A percentile compares a stretch with the other conserved stretches of the same genome.
phyloP scores from a whole-genome alignment of 2,113 vertebrate species.

The Cercopithecus mona region DNA sequence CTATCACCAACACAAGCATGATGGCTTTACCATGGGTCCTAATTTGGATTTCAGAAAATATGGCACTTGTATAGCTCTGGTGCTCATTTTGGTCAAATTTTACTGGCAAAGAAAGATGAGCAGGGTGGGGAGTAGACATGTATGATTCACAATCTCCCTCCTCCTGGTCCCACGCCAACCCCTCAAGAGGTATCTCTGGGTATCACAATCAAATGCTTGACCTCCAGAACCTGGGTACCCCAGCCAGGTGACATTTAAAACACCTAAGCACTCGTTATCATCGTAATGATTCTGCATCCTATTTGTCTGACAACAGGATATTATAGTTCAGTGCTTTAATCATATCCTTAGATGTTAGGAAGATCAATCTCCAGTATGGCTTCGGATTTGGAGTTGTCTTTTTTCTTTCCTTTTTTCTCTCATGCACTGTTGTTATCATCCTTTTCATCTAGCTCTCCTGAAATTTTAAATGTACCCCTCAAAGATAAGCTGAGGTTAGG shows the following conservation, averaged over 20 bases:
- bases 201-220: not conserved
- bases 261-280: not conserved
- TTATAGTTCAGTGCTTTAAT: not conserved
- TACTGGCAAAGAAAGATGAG: not conserved
- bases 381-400: not conserved
- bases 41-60: not conserved
- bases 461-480: not conserved
- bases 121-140: not conserved
- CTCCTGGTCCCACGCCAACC: not conserved
- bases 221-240: not conserved
- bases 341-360: not conserved
- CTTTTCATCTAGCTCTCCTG: not conserved
- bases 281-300: not conserved
- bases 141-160: not conserved
- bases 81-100: not conserved
- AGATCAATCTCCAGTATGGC: not conserved
- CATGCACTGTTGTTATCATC: not conserved
- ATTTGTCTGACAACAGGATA: not conserved
- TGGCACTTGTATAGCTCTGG: not conserved
- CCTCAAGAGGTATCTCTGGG: not conserved
- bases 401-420: not conserved
- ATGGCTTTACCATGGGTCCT: not conserved
- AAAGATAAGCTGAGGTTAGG: not conserved
- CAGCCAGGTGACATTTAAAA: not conserved
- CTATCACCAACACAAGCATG: too few relatives aligned